Evolutionary conservation across 2,113 vertebrate species (phyloP), one percentile per base, ranked within the genome.

Genomic region (Uria aalge): DNA sequence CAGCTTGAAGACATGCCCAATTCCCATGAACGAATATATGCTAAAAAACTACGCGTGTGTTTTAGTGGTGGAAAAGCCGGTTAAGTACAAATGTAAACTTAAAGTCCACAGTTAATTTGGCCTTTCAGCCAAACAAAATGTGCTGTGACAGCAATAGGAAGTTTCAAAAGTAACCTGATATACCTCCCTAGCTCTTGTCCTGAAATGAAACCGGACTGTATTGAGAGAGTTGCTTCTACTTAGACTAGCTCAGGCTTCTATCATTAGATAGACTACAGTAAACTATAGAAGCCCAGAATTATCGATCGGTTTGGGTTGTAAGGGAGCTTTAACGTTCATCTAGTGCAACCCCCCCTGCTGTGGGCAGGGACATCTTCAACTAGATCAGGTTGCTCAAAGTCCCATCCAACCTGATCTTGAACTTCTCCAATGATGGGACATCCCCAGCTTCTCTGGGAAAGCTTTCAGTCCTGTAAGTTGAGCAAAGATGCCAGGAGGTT

Each of bases 291-390:
- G 5, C 24, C 57, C 3, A 57, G 40, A 80, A 32, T 53, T 5
- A 27, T 50, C 12, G 14, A 48, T 48, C 21, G 11, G 4, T 55
- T 82, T 92, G 16, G 6, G 26, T n/a, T 77, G 27, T 27, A 76
- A 72, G 6, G 6, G 5, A 30, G 2, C 19, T 84, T 85, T 62
- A n/a, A 69, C 77, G 20, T 15, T 18, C 22, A 15, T 6, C 17
- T 8, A 10, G 15, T 57, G 7, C 20, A 69, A 23, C 2, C 2
- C 5, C 16, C 40, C 26, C 18, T 73, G 4, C 3, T 1, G 7
- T 64, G 9, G 12, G 1, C 27, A 64, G 30, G 30, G 11, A 43
- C 8, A n/a, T 2, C 38, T 59, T 68, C 29, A 6, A 43, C 30
- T 22, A n/a, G 16, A 53, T 13, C 30, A 59, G 38, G 12, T 73